Evolutionary conservation across 2,113 vertebrate genomes (phyloP), one percentile per base, ranked within the genome.

Genomic region (Melanotaenia duboulayi): DNA sequence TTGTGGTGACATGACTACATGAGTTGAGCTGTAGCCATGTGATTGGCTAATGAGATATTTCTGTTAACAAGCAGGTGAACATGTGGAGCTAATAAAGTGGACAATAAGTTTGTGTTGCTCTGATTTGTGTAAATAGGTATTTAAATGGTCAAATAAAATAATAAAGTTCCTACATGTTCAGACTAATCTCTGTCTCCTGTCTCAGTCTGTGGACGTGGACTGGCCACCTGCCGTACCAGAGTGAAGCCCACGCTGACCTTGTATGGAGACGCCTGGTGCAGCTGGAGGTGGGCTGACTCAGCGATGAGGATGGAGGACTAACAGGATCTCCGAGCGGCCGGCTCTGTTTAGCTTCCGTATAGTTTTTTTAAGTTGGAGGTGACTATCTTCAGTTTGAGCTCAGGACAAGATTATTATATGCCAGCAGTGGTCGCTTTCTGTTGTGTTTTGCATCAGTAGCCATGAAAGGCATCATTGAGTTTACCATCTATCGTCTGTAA

Each of bases 171-270:
- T 61, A 16, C 10, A 17, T 32, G 35, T 14, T 19, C 4, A 46
- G 7, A 39, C 22, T 68, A 24, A 68, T 23, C 17, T n/a, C 6
- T 50, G 42, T 59, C 46, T 67, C 17, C 65, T 28, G 0, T 23
- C 39, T 46, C 83, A 99, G 98, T 99, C 98, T 42, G 98, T 99
- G 25, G 97, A 99, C 6, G 95, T 97, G 80, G 97, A 99, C 89
- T 99, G 98, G 98, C 97, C 98, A 24, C 98, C 98, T 24, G 65
- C 91, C 52, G 83, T 99, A 70, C 94, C 94, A 19, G 93, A 98
- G 74, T 97, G 91, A 92, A 22, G 0, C 8, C n/a, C 1, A 0
- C 28, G 1, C 54, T 4, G 32, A 20, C 1, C 3, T 40, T 12
- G 44, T 1, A 12, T 57, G 2, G 32, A 72, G 51, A 44, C 19